Conservation (phyloP, 2,113 vertebrate genomes). For the Otis tarda region DNA sequence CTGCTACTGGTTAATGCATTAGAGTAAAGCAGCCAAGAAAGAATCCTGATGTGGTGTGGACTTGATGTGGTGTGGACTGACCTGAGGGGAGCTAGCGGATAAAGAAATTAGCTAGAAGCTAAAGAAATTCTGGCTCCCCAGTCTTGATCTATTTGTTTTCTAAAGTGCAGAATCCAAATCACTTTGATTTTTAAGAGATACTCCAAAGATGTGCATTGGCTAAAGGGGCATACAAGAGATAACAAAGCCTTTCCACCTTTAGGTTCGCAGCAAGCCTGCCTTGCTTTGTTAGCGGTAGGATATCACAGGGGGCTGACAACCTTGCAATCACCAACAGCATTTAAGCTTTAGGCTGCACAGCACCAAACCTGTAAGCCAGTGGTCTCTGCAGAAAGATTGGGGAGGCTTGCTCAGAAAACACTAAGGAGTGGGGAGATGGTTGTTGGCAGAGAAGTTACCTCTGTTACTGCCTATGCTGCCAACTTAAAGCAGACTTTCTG, state of each 20-base stretch:
- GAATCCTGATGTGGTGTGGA: background rate
- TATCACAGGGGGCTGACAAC: background rate
- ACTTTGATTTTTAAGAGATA: background rate
- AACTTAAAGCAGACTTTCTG: background rate
- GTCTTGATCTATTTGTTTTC: background rate
- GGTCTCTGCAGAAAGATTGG: background rate
- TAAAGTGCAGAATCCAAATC: background rate
- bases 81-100: background rate
- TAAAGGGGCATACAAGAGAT: background rate
- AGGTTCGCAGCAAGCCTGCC: background rate
- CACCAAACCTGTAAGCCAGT: background rate
- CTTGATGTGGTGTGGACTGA: background rate
- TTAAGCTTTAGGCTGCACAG: background rate
- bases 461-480: background rate
- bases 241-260: background rate
- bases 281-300: background rate
- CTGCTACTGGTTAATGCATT: background rate
- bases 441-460: background rate
- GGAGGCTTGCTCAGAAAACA: background rate
- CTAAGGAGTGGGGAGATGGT: background rate
- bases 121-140: background rate
- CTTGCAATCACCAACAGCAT: accelerated
- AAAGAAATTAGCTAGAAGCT: background rate
- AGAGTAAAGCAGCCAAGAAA: background rate
- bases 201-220: background rate